phyloP scores from a whole-genome alignment of 2,888 invertebrate species.

The Lasius platythorax region DNA sequence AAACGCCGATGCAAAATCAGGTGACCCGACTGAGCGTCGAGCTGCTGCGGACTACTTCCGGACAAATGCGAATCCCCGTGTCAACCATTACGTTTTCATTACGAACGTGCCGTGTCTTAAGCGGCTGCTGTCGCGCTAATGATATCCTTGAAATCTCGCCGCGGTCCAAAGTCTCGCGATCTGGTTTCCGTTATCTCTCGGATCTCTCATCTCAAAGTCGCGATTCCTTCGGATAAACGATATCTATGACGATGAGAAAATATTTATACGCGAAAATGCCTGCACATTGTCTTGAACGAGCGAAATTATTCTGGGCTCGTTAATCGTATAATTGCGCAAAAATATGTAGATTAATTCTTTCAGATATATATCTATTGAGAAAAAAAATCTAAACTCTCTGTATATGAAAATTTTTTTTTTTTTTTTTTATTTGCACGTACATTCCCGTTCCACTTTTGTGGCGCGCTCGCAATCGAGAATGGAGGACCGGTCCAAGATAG shows the following conservation, averaged over 20 bases:
- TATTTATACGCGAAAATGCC: background rate
- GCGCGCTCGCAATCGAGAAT: constrained; percentile 28
- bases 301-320: background rate
- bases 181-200: constrained; percentile 6
- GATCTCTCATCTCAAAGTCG: background rate
- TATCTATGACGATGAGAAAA: background rate
- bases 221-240: background rate
- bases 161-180: background rate
- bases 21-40: constrained; percentile 78
- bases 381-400: background rate
- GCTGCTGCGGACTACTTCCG: constrained; percentile 77
- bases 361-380: background rate
- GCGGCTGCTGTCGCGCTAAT: constrained; percentile 1
- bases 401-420: background rate
- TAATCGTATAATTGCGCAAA: background rate
- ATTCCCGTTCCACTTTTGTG: constrained; percentile 41
- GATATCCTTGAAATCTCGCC: constrained; percentile 40
- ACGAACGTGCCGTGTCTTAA: constrained; percentile 13
- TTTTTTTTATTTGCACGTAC: background rate
- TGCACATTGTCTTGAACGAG: background rate
- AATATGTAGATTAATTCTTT: background rate
- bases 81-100: constrained; percentile 49
- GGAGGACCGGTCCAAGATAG: constrained; percentile 33
- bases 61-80: constrained; percentile 50
- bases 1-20: constrained; percentile 68